Conservation (phyloP, 2,888 invertebrate genomes). For the Aproaerema taeniolella region DNA sequence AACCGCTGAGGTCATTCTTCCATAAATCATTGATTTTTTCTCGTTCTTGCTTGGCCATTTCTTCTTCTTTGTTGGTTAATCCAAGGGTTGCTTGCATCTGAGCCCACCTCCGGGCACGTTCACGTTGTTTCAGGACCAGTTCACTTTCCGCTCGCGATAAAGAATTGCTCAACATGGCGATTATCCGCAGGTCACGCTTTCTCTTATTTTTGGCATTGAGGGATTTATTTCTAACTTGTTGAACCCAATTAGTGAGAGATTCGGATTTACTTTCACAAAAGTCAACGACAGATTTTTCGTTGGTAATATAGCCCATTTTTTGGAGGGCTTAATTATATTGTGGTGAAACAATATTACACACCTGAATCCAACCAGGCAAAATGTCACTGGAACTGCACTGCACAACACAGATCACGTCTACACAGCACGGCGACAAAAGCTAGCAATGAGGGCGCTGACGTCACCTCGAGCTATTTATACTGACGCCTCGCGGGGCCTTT, state of each 20-base stretch:
- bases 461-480: constrained; percentile 52
- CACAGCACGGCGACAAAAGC: constrained; percentile 39
- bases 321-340: constrained; percentile 47
- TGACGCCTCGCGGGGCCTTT: constrained; percentile 32
- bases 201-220: constrained; percentile 73
- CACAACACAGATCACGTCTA: constrained; percentile 34
- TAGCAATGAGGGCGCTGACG: constrained; percentile 51
- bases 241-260: constrained; percentile 80
- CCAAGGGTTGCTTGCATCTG: constrained; percentile 72
- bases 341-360: constrained; percentile 61
- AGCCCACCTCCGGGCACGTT: constrained; percentile 79
- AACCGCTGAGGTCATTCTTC: constrained; percentile 79
- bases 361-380: constrained; percentile 70
- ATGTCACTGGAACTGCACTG: constrained; percentile 20
- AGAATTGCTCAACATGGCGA: constrained; percentile 80
- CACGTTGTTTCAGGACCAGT: constrained; percentile 78
- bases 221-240: constrained; percentile 80
- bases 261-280: constrained; percentile 76
- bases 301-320: constrained; percentile 65
- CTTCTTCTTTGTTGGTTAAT: constrained; percentile 63
- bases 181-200: constrained; percentile 79
- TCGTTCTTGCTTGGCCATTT: constrained; percentile 55
- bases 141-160: constrained; percentile 78
- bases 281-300: constrained; percentile 65
- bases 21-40: constrained; percentile 69